phyloP scores from a whole-genome alignment of 2,888 invertebrate genomes.

The Catotricha subobsoleta region DNA sequence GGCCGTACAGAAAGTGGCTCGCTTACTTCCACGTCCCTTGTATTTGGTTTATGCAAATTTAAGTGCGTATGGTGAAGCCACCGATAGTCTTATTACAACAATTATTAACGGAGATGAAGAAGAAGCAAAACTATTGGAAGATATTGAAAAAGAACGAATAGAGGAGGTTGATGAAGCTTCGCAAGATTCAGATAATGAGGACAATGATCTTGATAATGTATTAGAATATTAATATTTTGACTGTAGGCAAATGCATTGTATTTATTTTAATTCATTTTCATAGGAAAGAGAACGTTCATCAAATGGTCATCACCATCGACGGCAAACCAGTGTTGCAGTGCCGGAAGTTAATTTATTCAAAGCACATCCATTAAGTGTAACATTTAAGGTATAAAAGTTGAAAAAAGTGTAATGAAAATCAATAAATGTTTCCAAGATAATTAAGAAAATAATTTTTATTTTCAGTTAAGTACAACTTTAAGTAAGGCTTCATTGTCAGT shows the following conservation, averaged over 20 bases:
- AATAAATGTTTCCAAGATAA: no score
- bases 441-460: no score
- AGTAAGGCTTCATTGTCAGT: slow-evolving; percentile 13
- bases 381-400: slow-evolving; percentile 11
- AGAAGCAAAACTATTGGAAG: slow-evolving; percentile 44
- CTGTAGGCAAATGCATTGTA: background rate
- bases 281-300: slow-evolving; percentile 3
- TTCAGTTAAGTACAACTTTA: slow-evolving; percentile 8
- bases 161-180: slow-evolving; percentile 36
- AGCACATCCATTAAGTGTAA: slow-evolving; percentile 17
- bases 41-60: slow-evolving; percentile 77
- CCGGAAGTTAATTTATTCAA: slow-evolving; percentile 15
- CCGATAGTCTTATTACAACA: slow-evolving; percentile 32
- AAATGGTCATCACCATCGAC: slow-evolving; percentile 11
- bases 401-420: no score
- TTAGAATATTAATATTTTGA: background rate
- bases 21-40: slow-evolving; percentile 59
- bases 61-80: slow-evolving; percentile 62
- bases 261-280: background rate
- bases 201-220: slow-evolving; percentile 14
- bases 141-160: slow-evolving; percentile 32
- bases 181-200: slow-evolving; percentile 43
- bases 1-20: slow-evolving; percentile 56
- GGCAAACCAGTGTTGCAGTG: slow-evolving; percentile 9
- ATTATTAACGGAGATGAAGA: slow-evolving; percentile 49